Conservation (phyloP, 2,113 vertebrate species). For the Carettochelys insculpta region DNA sequence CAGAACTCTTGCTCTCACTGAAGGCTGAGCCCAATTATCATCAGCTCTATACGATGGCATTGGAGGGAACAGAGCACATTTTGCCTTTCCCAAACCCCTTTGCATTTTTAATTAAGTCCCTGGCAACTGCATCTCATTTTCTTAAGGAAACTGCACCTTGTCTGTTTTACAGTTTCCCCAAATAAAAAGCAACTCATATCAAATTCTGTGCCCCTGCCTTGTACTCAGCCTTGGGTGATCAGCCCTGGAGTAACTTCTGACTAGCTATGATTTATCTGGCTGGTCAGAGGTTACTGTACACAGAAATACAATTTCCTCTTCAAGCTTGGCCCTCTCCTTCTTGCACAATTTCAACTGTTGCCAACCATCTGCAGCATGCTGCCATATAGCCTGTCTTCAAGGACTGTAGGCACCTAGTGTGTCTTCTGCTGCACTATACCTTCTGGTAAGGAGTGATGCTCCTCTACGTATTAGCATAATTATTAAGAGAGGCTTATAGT, state of each 20-base stretch:
- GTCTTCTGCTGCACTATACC: not conserved
- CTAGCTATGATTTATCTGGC: slow-evolving; percentile 63
- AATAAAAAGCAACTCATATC: slow-evolving; percentile 4
- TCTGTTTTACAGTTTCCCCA: not conserved
- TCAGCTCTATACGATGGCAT: not conserved
- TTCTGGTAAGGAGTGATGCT: not conserved
- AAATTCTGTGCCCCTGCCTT: not conserved
- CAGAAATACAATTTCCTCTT: slow-evolving; percentile 74
- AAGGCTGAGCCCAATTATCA: not conserved
- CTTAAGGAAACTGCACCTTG: not conserved
- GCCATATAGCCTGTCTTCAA: slow-evolving; percentile 30
- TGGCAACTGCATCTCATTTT: not conserved
- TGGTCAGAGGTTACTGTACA: slow-evolving; percentile 66
- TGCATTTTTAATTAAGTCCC: too few relatives aligned
- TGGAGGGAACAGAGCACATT: not conserved
- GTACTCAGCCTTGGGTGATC: not conserved
- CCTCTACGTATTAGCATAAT: slow-evolving; percentile 23
- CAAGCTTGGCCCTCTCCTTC: slow-evolving; percentile 46
- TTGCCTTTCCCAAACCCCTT: not conserved
- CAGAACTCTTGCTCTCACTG: not conserved
- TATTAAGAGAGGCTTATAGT: slow-evolving; percentile 28
- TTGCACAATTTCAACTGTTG: slow-evolving; percentile 64
- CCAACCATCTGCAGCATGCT: slow-evolving; percentile 36
- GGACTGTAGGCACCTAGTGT: slow-evolving; percentile 24
- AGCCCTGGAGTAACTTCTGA: slow-evolving; percentile 37